Base-by-base conservation (phyloP, 2,113 vertebrate genomes). In the Forbesichthys papilliferus region DNA sequence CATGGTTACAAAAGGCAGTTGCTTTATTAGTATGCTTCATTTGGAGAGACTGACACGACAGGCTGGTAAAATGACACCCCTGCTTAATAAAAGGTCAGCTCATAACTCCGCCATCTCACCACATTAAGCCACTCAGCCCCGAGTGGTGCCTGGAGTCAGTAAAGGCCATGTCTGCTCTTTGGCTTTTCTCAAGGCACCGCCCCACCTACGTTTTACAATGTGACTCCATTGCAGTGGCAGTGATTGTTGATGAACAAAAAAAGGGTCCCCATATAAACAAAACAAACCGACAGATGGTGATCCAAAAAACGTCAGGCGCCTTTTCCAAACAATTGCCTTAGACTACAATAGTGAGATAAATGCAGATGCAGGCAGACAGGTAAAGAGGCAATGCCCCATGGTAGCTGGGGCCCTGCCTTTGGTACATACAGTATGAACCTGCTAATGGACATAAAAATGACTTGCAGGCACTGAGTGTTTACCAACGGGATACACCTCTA, bases 401-500 rank as follows among this genome's bases (percentile, higher is more conserved):
- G 16, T 12, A 61, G 4, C 9, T 11, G 14, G 46, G n/a, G 18
- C 60, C 10, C 46, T 60, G 62, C 81, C 75, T 71, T 84, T 16
- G 12, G 54, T 48, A 69, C 66, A 78, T 61, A 72, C 3, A 48
- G 10, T 18, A 61, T 53, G 51, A 63, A 33, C 9, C 9, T 16
- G 16, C 11, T 42, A 46, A 48, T 46, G 56, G 33, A 68, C 47
- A 42, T 42, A 42, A 66, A 63, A 64, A 49, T 5, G 12, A 64
- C 80, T 80, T 5, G 4, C 0, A 77, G 82, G 79, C 65, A 70
- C 11, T 61, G 61, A 46, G 7, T 90, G 67, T 91, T 90, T 87
- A 84, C 87, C 36, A 18, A 85, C 66, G 86, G 77, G 73, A 79
- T 71, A 86, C 87, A 9, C 90, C 90, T 87, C 59, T 20, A 86